Evolutionary conservation across 1,140 invertebrate genomes (phyloP).

Genomic region (Oryctes rhinoceros): DNA sequence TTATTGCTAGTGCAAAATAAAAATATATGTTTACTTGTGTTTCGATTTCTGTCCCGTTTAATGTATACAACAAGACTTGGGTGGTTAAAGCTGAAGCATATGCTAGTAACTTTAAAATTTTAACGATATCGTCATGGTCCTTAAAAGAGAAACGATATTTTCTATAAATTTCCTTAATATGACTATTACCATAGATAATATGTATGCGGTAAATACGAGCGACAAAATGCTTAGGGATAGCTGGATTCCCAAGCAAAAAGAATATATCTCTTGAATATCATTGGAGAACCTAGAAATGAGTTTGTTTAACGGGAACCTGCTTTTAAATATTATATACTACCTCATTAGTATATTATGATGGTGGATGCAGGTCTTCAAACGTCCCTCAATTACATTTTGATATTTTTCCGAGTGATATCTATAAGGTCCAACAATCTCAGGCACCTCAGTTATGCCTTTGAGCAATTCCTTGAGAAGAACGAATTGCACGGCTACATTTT

Average conservation of each 20-base stretch:
- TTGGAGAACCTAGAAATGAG: not conserved
- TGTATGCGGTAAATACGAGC: not conserved
- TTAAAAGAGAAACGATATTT: not conserved
- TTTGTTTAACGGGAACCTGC: not conserved
- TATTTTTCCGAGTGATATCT: not conserved
- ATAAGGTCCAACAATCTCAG: not conserved
- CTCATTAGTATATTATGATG: conserved; percentile 19
- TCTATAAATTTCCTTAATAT: not conserved
- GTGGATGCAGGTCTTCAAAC: not conserved
- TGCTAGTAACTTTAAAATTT: conserved; percentile 2
- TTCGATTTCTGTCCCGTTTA: not conserved
- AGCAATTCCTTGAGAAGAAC: not conserved
- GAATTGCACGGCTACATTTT: not conserved
- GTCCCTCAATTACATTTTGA: not conserved
- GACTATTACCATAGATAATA: not conserved
- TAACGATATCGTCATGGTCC: not conserved
- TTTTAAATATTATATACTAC: not conserved
- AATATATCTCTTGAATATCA: not conserved
- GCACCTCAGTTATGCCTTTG: not conserved
- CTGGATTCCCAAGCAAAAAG: not conserved
- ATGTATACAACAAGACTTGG: not conserved
- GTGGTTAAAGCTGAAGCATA: conserved; percentile 8
- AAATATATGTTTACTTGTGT: not conserved
- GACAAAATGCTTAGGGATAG: not conserved
- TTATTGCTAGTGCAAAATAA: not conserved